Percentiles rank a stretch among this genome's conserved stretches.
phyloP scores from a whole-genome alignment of 1,140 invertebrate genomes.

The Laupala kohalensis region DNA sequence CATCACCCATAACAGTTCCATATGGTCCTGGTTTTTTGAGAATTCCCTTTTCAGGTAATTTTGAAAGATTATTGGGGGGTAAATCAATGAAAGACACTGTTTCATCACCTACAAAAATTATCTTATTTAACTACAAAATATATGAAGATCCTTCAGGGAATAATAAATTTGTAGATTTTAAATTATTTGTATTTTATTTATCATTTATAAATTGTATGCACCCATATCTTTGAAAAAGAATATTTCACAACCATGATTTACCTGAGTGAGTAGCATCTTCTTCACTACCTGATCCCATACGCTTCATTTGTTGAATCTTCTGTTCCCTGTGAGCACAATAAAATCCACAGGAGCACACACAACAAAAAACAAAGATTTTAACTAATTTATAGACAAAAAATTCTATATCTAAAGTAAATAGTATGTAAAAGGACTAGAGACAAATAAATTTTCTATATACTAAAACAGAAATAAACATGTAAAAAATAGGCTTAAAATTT shows the following conservation, averaged over 20 bases:
- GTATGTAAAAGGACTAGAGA: no score
- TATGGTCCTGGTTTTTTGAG: conserved; percentile 68
- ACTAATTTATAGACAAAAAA: no score
- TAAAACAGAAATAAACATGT: no score
- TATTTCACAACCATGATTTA: conserved; percentile 28
- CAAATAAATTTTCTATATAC: no score
- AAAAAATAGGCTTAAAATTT: no score
- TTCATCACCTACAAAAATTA: conserved; percentile 49
- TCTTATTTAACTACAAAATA: neutral
- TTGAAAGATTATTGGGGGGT: conserved; percentile 56
- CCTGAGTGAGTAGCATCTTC: conserved; percentile 57
- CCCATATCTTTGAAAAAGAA: neutral
- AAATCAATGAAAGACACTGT: conserved; percentile 70
- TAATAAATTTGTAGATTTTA: neutral
- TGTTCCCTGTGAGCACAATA: conserved; percentile 51
- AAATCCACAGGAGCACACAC: conserved; percentile 9
- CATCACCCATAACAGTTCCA: conserved; percentile 49
- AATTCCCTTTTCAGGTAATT: conserved; percentile 72
- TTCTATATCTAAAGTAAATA: no score
- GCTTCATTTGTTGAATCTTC: conserved; percentile 55
- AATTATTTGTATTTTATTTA: neutral
- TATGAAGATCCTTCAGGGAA: neutral
- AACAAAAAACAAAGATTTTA: neutral
- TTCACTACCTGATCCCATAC: conserved; percentile 54
- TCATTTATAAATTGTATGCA: neutral